phyloP scores from a whole-genome alignment of 2,113 vertebrate species.

The Morone chrysops region DNA sequence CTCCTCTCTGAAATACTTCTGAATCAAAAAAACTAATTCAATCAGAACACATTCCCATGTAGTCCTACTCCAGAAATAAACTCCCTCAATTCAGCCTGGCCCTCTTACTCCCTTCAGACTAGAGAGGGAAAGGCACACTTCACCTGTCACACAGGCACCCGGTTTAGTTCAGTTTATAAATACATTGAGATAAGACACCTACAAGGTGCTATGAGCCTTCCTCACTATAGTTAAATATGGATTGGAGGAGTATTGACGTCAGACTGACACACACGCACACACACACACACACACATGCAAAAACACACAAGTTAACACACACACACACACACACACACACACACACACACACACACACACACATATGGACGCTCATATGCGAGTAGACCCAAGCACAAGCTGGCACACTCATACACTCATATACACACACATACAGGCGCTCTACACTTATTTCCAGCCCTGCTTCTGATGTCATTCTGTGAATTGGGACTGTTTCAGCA shows the following conservation, averaged over 20 bases:
- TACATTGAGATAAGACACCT: constrained; percentile 68
- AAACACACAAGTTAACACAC: constrained; percentile 14
- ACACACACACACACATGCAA: neutral
- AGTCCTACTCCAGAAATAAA: constrained; percentile 38
- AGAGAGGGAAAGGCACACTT: constrained; percentile 26
- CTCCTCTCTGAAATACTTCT: constrained; percentile 9
- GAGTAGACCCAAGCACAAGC: constrained; percentile 11
- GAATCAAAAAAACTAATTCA: neutral
- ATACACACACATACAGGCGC: neutral
- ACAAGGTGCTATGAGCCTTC: constrained; percentile 66
- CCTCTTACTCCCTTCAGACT: constrained; percentile 1
- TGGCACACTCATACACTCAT: constrained; percentile 18
- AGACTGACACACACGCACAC: constrained; percentile 46
- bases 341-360: constrained; percentile 15
- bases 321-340: constrained; percentile 24
- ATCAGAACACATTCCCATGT: neutral
- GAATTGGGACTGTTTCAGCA: constrained; percentile 71
- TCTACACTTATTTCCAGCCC: constrained; percentile 43
- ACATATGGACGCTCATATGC: constrained; percentile 8
- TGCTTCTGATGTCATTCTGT: constrained; percentile 76
- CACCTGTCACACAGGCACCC: constrained; percentile 55
- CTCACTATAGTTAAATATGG: constrained; percentile 72
- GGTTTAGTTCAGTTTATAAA: constrained; percentile 65
- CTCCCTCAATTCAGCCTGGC: neutral
- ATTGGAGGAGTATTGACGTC: constrained; percentile 78